A percentile compares a stretch with the other conserved stretches of the same genome.
These are phyloP conservation scores for Drosophila flavopinicola DNA, from an alignment of 2,888 invertebrate species.

Conservation along the genomic window DNA sequence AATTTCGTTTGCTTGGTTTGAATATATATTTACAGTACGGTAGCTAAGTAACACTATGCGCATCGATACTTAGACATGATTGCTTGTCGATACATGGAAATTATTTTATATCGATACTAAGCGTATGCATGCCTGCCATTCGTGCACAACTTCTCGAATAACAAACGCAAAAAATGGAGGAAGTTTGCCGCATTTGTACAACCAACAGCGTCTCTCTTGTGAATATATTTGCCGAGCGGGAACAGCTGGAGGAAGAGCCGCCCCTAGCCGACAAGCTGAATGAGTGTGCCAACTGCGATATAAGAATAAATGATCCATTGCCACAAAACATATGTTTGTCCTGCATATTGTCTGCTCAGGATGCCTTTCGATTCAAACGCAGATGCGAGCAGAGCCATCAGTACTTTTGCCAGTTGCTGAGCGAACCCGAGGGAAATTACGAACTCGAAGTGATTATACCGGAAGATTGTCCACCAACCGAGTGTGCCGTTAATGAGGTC, in stretches of 20 bases:
- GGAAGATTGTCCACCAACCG: not conserved
- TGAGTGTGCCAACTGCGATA: slow-evolving; percentile 15
- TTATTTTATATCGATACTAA: not conserved
- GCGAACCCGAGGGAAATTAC: not conserved
- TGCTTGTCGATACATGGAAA: too few relatives aligned
- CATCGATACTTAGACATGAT: too few relatives aligned
- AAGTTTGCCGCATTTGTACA: slow-evolving; percentile 19
- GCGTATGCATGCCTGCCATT: not conserved
- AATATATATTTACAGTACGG: too few relatives aligned
- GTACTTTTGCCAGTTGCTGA: slow-evolving; percentile 10
- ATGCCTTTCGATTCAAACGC: slow-evolving; percentile 27
- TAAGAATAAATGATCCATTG: slow-evolving; percentile 17
- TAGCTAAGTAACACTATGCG: too few relatives aligned
- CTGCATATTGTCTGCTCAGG: slow-evolving; percentile 19
- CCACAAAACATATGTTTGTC: slow-evolving; percentile 24
- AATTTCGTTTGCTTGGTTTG: too few relatives aligned
- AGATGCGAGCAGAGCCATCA: slow-evolving; percentile 21
- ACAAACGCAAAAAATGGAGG: slow-evolving; percentile 4
- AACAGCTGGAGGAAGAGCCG: slow-evolving; percentile 2
- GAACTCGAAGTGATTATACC: not conserved
- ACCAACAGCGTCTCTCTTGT: slow-evolving; percentile 7
- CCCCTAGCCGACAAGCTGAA: slow-evolving; percentile 20
- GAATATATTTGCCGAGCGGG: slow-evolving; percentile 22
- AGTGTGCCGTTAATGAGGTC: too few relatives aligned
- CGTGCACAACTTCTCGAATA: not conserved